phyloP scores from a whole-genome alignment of 2,888 invertebrate species.

The Lasioglossum zephyrum region DNA sequence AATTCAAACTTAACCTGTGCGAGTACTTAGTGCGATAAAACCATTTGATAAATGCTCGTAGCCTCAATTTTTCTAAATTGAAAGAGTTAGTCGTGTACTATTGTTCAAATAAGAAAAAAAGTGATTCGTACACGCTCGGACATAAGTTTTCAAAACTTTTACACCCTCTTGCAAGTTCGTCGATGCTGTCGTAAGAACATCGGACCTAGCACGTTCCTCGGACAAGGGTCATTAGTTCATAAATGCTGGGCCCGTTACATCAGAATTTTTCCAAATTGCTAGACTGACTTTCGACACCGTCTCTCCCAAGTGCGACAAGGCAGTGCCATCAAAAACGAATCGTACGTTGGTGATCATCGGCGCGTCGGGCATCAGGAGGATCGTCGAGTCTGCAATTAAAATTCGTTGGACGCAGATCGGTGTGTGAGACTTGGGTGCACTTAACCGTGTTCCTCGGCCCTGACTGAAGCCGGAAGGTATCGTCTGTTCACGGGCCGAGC shows the following conservation, averaged over 20 bases:
- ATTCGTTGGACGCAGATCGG: slow-evolving; percentile 19
- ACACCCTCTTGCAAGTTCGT: not conserved
- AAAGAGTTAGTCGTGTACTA: not conserved
- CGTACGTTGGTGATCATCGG: not conserved
- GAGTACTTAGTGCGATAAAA: too few relatives aligned
- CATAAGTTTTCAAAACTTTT: not conserved
- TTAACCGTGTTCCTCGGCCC: slow-evolving; percentile 38
- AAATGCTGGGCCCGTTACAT: not conserved
- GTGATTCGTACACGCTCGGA: not conserved
- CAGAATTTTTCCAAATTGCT: not conserved
- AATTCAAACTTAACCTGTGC: not conserved
- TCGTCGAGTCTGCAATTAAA: slow-evolving; percentile 50
- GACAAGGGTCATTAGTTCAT: not conserved
- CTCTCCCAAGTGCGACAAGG: not conserved
- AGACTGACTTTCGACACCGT: not conserved
- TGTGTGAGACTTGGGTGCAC: slow-evolving; percentile 1
- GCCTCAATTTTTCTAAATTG: not conserved
- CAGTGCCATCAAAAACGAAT: not conserved
- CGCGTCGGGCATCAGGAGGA: not conserved
- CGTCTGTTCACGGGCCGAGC: slow-evolving; percentile 1
- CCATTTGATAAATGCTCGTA: too few relatives aligned
- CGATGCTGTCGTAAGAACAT: not conserved
- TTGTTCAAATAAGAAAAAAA: too few relatives aligned
- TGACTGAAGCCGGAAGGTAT: slow-evolving; percentile 24
- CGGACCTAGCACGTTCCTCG: not conserved